These are phyloP conservation scores for Crocallis elinguaria DNA, from an alignment of 2,888 invertebrate species.

Conservation along the genomic window DNA sequence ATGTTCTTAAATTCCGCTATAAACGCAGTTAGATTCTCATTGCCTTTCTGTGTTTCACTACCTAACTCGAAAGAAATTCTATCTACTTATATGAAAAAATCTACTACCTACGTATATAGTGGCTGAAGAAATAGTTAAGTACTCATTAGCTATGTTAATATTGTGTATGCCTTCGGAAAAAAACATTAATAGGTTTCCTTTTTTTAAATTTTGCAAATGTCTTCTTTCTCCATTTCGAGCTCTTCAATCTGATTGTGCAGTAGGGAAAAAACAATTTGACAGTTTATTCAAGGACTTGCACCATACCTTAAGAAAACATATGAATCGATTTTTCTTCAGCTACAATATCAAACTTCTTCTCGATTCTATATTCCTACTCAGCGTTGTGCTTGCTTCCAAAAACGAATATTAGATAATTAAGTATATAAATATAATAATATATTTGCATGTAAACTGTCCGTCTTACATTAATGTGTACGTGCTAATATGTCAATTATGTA, in stretches of 20 bases:
- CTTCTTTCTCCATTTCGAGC: no score
- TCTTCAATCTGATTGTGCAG: no score
- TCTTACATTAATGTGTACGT: slow-evolving; percentile 57
- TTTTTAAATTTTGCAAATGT: no score
- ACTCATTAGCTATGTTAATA: no score
- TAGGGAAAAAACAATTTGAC: neutral
- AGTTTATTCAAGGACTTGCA: no score
- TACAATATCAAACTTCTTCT: slow-evolving; percentile 28
- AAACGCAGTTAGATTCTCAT: slow-evolving; percentile 53
- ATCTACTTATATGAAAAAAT: slow-evolving; percentile 22
- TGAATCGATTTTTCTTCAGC: slow-evolving; percentile 14
- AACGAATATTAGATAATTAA: slow-evolving; percentile 37
- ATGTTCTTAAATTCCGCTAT: slow-evolving; percentile 11
- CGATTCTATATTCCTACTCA: slow-evolving; percentile 61
- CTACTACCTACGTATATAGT: slow-evolving; percentile 18
- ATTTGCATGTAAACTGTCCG: slow-evolving; percentile 49
- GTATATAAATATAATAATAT: slow-evolving; percentile 41
- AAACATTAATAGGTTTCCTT: no score
- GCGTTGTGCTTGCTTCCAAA: slow-evolving; percentile 66
- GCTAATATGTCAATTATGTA: slow-evolving; percentile 75
- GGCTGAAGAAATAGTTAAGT: neutral
- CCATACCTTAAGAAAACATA: neutral
- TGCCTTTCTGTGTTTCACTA: slow-evolving; percentile 72
- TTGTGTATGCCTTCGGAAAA: no score
- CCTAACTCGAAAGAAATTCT: slow-evolving; percentile 26